These are phyloP conservation scores for Caranx melampygus DNA, from an alignment of 2,113 vertebrate species.

Conservation along the genomic window DNA sequence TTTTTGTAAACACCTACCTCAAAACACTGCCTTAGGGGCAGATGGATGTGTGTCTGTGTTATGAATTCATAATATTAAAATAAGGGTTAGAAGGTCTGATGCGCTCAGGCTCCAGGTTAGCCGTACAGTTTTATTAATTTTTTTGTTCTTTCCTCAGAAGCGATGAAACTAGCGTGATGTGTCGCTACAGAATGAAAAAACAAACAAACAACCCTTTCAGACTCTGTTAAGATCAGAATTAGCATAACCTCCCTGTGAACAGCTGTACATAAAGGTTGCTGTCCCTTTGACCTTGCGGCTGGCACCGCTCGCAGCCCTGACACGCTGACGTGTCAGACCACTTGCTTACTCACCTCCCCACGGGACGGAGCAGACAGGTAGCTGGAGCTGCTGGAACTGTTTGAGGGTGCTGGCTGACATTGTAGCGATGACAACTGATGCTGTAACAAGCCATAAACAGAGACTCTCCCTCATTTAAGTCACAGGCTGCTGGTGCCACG, in stretches of 20 bases:
- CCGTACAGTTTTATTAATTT: constrained; percentile 20
- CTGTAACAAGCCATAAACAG: constrained; percentile 52
- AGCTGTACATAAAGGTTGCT: constrained; percentile 51
- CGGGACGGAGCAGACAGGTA: constrained; percentile 64
- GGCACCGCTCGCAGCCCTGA: constrained; percentile 67
- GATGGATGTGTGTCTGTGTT: constrained; percentile 26
- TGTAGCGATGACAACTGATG: constrained; percentile 45
- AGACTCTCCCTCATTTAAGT: constrained; percentile 44
- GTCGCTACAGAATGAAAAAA: constrained; percentile 44
- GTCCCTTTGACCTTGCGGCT: constrained; percentile 73
- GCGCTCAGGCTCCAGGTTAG: constrained; percentile 21
- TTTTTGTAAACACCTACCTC: constrained; percentile 27
- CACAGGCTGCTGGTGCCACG: constrained; percentile 14
- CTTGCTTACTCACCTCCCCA: constrained; percentile 64
- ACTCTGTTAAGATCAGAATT: constrained; percentile 60
- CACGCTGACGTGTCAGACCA: constrained; percentile 58
- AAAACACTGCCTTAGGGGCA: constrained; percentile 21
- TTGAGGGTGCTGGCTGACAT: constrained; percentile 48
- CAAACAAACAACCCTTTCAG: constrained; percentile 52
- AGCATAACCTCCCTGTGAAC: constrained; percentile 62
- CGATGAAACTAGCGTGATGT: constrained; percentile 33
- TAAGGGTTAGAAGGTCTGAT: constrained; percentile 35
- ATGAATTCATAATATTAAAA: constrained; percentile 47
- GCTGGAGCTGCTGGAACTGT: constrained; percentile 34
- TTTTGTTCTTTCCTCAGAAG: constrained; percentile 3